Conservation (phyloP, 2,888 invertebrate genomes). For the Mythimna ferrago region DNA sequence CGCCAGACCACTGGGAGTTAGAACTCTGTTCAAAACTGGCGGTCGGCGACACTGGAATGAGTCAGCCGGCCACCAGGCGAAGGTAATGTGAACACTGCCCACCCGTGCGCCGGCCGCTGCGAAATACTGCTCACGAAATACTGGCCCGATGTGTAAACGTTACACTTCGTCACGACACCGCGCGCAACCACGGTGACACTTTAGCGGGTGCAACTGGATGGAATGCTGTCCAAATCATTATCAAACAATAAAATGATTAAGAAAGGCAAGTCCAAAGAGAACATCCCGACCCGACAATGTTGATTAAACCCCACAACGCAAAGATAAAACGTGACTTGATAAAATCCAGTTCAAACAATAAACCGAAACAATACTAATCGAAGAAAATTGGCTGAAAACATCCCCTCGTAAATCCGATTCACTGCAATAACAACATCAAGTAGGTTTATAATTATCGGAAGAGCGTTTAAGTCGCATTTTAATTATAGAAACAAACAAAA, state of each 20-base stretch:
- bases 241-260: constrained; percentile 1
- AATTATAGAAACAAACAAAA: constrained; percentile 88
- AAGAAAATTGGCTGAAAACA: constrained; percentile 66
- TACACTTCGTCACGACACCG: constrained; percentile 49
- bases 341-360: constrained; percentile 49
- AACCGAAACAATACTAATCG: constrained; percentile 67
- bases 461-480: constrained; percentile 84
- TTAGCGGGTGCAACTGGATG: constrained; percentile 15
- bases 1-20: constrained; percentile 80
- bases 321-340: constrained; percentile 53
- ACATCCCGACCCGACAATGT: not conserved
- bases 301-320: constrained; percentile 33
- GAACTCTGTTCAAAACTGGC: constrained; percentile 79
- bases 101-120: constrained; percentile 70
- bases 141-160: constrained; percentile 55
- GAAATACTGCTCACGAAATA: constrained; percentile 72
- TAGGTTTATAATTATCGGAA: constrained; percentile 83
- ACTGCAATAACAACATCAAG: constrained; percentile 78
- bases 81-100: constrained; percentile 78
- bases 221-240: constrained; percentile 15
- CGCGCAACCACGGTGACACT: constrained; percentile 41
- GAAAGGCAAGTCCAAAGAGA: constrained; percentile 9
- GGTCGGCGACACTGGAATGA: constrained; percentile 77
- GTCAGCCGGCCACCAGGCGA: constrained; percentile 77
- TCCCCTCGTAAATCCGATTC: constrained; percentile 77